phyloP scores from a whole-genome alignment of 2,888 invertebrate genomes.

The Petrophora chlorosata region DNA sequence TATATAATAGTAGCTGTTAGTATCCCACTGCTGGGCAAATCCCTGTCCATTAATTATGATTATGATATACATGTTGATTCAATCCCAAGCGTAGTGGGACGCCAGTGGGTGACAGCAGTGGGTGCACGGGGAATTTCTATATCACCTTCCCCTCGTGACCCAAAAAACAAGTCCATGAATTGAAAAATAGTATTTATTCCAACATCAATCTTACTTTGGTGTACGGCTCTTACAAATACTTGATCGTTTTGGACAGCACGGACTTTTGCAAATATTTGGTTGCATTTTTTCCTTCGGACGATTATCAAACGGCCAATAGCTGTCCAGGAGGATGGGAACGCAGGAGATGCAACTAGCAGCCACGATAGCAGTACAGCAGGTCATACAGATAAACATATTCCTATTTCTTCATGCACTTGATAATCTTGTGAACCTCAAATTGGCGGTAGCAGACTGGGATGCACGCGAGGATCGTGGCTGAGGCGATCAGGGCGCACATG shows the following conservation, averaged over 20 bases:
- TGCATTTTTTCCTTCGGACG: slow-evolving; percentile 1
- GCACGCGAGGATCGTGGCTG: slow-evolving; percentile 69
- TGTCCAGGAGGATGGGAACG: slow-evolving; percentile 55
- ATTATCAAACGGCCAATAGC: slow-evolving; percentile 42
- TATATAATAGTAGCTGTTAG: no score
- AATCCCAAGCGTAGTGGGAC: no score
- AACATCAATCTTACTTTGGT: slow-evolving; percentile 8
- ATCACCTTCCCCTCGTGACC: no score
- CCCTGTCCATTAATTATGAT: no score
- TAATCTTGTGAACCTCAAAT: slow-evolving; percentile 57
- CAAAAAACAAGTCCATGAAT: slow-evolving; percentile 9
- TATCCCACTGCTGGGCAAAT: no score
- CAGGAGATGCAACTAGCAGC: slow-evolving; percentile 57
- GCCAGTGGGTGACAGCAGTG: no score
- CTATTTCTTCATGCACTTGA: slow-evolving; percentile 63
- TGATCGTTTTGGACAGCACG: slow-evolving; percentile 53
- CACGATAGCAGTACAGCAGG: slow-evolving; percentile 51
- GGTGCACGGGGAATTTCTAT: no score
- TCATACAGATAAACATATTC: slow-evolving; percentile 61
- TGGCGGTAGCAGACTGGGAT: slow-evolving; percentile 68
- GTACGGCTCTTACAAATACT: background rate
- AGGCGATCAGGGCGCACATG: slow-evolving; percentile 67
- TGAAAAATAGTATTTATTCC: slow-evolving; percentile 5
- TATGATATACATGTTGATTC: no score
- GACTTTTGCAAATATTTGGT: slow-evolving; percentile 46